Evolutionary conservation across 2,113 vertebrate genomes (phyloP).

Genomic region (Sylvietta virens): DNA sequence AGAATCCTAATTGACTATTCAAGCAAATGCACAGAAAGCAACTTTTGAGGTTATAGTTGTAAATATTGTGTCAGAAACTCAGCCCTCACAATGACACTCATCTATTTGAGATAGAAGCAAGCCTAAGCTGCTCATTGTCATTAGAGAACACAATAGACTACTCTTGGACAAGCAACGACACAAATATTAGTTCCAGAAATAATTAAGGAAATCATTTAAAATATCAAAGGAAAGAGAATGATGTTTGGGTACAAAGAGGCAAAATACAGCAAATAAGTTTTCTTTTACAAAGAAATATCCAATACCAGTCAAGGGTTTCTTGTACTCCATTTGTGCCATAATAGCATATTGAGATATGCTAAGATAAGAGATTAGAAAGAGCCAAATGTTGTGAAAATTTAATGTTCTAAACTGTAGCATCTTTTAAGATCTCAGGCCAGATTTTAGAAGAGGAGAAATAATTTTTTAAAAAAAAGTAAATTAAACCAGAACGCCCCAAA

Average conservation of each 20-base stretch:
- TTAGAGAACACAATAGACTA: background rate
- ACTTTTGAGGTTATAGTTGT: conserved; percentile 6
- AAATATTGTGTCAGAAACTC: conserved; percentile 45
- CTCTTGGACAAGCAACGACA: background rate
- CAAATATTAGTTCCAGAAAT: background rate
- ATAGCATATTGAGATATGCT: background rate
- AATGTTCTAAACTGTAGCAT: background rate
- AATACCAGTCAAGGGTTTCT: background rate
- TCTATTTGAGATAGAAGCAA: background rate
- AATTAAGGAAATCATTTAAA: background rate
- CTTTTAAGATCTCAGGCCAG: background rate
- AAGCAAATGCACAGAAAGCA: conserved; percentile 13
- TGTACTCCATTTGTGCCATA: background rate
- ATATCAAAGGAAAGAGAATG: background rate
- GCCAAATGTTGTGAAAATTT: background rate
- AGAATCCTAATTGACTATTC: background rate
- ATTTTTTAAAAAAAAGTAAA: background rate
- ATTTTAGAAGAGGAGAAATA: background rate
- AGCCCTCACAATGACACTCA: background rate
- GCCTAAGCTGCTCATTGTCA: background rate
- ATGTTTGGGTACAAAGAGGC: background rate
- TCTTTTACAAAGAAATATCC: background rate
- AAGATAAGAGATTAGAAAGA: background rate
- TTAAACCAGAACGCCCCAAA: background rate
- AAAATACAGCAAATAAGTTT: background rate